Evolutionary conservation across 2,113 vertebrate genomes (phyloP), one percentile per base, ranked within the genome.

Genomic region (Clarias macrocephalus): DNA sequence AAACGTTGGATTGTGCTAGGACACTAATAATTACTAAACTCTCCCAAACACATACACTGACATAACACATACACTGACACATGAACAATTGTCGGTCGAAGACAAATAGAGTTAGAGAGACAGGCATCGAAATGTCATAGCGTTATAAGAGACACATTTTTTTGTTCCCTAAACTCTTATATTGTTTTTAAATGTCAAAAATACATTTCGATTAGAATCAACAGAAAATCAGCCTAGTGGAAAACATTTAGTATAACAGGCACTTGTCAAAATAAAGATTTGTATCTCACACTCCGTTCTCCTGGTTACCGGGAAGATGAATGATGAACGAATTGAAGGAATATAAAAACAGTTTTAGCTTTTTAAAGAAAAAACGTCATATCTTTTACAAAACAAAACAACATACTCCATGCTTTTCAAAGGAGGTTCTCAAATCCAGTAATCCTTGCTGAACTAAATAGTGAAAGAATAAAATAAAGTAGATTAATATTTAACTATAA

Each of bases 11-110:
- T 15, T 68, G 63, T 68, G 62, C 52, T 13, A 28, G 42, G 63
- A 52, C 63, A 56, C 18, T 56, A 30, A 70, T 83, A 54, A 66
- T 83, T 56, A 83, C 63, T 68, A n/a, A 83, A 83, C 62, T 54
- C 8, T 4, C 1, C 25, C 21, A 30, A 80, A 60, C 28, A 80
- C 28, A 33, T 30, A 52, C 21, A 37, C 37, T 37, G 37, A 37
- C 37, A 37, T 37, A 37, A 37, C 37, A 82, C 60, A 82, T 65
- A 82, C 37, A 66, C n/a, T 80, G 52, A 80, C 16, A 80, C 52
- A 79, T 79, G 13, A 56, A n/a, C 48, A 77, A 52, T 48, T 76
- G 19, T 54, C 4, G 3, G 73, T 7, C 1, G 1, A 48, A 5
- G 4, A 48, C 10, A 25, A 52, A 12, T 6, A 48, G 19, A 48